These are phyloP conservation scores for Tachina grossa DNA, from an alignment of 2,888 invertebrate genomes.

Conservation along the genomic window DNA sequence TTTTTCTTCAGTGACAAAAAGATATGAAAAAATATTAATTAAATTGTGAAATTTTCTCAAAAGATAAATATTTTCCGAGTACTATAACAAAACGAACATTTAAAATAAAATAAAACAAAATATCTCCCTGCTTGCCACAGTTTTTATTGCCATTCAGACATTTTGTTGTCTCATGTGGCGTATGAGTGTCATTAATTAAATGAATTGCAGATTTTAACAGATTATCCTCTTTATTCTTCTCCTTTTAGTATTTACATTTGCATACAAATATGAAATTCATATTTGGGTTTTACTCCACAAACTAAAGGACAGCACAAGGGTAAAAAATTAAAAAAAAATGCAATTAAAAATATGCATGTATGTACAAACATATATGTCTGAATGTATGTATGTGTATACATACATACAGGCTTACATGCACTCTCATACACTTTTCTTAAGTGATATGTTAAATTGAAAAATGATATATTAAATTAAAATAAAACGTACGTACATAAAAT, in stretches of 20 bases:
- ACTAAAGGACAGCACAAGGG: constrained; percentile 28
- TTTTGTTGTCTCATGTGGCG: constrained; percentile 64
- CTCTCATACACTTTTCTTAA: constrained; percentile 26
- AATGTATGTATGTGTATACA: not conserved
- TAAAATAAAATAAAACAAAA: constrained; percentile 24
- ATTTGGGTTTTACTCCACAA: constrained; percentile 34
- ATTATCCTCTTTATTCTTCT: constrained; percentile 52
- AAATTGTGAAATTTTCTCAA: constrained; percentile 2
- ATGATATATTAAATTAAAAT: constrained; percentile 62
- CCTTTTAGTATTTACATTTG: constrained; percentile 26
- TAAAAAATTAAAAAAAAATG: constrained; percentile 20
- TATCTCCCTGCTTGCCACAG: constrained; percentile 1
- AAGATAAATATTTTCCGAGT: constrained; percentile 11
- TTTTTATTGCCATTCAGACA: constrained; percentile 47
- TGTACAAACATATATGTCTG: not conserved
- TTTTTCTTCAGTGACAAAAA: not conserved
- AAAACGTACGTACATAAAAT: constrained; percentile 27
- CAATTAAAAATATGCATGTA: constrained; percentile 14
- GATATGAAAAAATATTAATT: not conserved
- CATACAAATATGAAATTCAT: constrained; percentile 49
- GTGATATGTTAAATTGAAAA: constrained; percentile 62
- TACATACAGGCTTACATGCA: not conserved
- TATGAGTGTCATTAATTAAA: constrained; percentile 70
- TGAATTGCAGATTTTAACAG: constrained; percentile 60
- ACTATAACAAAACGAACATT: not conserved